Base-by-base conservation (phyloP, 2,888 invertebrate genomes). In the Drosophila quinaria region DNA sequence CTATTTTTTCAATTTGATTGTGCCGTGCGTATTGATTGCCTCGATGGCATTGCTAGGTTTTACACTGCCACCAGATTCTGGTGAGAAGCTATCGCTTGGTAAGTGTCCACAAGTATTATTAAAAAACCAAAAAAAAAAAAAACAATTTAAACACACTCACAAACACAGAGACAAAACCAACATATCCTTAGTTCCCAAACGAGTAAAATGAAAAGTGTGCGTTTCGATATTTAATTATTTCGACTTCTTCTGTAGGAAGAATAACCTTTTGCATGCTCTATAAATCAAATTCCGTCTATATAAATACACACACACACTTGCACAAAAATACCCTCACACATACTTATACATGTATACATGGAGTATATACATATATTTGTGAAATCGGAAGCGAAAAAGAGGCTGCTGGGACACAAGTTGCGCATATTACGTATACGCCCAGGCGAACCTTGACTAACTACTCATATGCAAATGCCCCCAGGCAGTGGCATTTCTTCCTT, bases 1-100 rank as follows among this genome's bases (percentile, higher is more conserved):
- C 95, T 99, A 99, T 94, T 99, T 99, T 94, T 98, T 99, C 95
- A 99, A 99, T 94, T 96, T 99, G 93, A 99, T 99, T 94, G 98
- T 99, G 92, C 99, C 99, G 87, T 99, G 99, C 93, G 98, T 99
- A 92, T 95, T 99, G 92, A 99, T 99, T 92, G 98, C 99, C 89
- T 98, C 99, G 90, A 98, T 99, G 97, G 98, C 99, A 87, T 95
- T 99, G 89, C 95, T 99, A 91, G 98, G 99, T 90, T 99, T 99
- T 94, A 98, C 98, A 88, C 94, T 99, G 93, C 99, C 99, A 90
- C 99, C 99, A 87, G 99, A 99, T 94, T 99, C 99, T 86, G 99
- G 99, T 92, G 99, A 99, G 94, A 99, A 99, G 94, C 96, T 99
- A 88, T 99, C 99, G 88, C 95, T 99, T 93, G 98, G 98, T 97